These are phyloP conservation scores for Melanerpes formicivorus DNA, from an alignment of 2,113 vertebrate genomes.

Conservation along the genomic window DNA sequence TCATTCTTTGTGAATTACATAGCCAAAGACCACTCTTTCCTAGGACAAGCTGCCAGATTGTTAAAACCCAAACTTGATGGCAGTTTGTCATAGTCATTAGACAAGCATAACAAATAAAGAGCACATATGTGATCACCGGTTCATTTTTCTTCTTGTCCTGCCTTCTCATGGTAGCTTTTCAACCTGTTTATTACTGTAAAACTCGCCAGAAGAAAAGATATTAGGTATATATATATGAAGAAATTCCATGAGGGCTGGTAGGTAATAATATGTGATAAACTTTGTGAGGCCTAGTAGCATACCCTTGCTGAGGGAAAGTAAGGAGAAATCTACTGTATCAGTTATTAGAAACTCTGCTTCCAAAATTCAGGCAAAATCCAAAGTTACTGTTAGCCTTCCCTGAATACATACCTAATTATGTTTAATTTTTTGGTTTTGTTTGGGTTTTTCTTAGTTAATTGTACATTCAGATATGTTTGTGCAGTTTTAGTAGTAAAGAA, in stretches of 20 bases:
- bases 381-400: neutral
- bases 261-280: neutral
- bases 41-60: neutral
- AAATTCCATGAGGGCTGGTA: neutral
- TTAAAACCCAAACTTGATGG: neutral
- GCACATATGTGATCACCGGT: neutral
- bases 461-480: neutral
- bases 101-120: neutral
- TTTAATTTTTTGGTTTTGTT: neutral
- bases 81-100: neutral
- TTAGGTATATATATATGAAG: neutral
- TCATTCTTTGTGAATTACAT: accelerated
- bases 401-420: neutral
- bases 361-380: neutral
- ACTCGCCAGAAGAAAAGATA: neutral
- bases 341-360: neutral
- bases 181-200: neutral
- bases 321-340: neutral
- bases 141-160: neutral
- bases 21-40: neutral
- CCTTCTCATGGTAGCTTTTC: neutral
- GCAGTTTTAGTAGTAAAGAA: neutral
- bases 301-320: neutral
- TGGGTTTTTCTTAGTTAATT: neutral
- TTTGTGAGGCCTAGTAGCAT: neutral